Conservation (phyloP, 2,797 vertebrate genomes). For the Chaetodon trifasciatus region DNA sequence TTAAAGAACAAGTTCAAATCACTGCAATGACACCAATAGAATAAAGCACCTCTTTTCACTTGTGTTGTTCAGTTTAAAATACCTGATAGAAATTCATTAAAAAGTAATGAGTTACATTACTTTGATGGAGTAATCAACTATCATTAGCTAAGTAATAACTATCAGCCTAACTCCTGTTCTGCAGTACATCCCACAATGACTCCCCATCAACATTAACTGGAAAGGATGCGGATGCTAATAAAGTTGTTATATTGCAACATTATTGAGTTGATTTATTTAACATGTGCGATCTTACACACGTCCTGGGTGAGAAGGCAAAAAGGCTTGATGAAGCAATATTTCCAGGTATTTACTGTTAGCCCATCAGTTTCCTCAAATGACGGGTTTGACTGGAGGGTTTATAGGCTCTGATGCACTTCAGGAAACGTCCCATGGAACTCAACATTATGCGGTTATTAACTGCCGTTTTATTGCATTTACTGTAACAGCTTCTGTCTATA, state of each 20-base stretch:
- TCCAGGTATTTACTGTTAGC: slow-evolving; percentile 44
- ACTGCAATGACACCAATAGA: too few species aligned
- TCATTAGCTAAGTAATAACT: too few species aligned
- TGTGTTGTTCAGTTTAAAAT: too few species aligned
- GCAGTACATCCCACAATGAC: slow-evolving; percentile 9
- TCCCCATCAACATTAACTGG: slow-evolving; percentile 4
- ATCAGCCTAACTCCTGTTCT: not conserved
- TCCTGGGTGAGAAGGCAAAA: slow-evolving; percentile 18
- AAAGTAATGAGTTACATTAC: too few species aligned
- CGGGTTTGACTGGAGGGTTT: slow-evolving; percentile 28
- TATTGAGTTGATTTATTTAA: slow-evolving; percentile 46
- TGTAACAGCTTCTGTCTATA: slow-evolving; percentile 23
- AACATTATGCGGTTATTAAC: slow-evolving; percentile 1
- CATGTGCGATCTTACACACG: slow-evolving; percentile 6
- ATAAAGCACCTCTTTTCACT: too few species aligned
- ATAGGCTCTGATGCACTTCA: not conserved
- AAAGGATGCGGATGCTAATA: slow-evolving; percentile 25
- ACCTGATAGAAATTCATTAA: too few species aligned
- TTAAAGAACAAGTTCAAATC: too few species aligned
- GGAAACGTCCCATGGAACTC: slow-evolving; percentile 25
- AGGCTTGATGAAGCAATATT: slow-evolving; percentile 46
- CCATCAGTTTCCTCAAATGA: slow-evolving; percentile 23
- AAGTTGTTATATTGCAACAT: slow-evolving; percentile 33
- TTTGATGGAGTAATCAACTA: too few species aligned
- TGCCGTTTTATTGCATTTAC: slow-evolving; percentile 25